phyloP scores from a whole-genome alignment of 2,888 invertebrate genomes.

The Yponomeuta sedellus region DNA sequence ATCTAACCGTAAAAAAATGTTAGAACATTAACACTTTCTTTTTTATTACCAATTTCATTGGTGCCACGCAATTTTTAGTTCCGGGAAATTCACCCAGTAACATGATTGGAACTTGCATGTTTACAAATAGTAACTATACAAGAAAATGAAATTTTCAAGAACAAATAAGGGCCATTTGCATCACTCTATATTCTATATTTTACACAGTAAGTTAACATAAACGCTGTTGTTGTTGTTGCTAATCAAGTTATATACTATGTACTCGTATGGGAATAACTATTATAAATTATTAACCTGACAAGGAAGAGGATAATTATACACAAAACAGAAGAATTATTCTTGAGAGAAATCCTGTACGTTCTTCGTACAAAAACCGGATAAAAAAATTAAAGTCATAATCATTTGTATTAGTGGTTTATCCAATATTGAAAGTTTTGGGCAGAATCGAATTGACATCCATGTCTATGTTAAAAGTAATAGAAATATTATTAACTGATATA shows the following conservation, averaged over 20 bases:
- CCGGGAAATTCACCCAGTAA: no score
- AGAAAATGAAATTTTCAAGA: no score
- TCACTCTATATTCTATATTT: neutral
- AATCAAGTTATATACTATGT: constrained; percentile 68
- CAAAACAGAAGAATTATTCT: constrained; percentile 11
- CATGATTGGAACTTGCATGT: no score
- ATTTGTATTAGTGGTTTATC: no score
- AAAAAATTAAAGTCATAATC: neutral
- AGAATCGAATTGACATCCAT: constrained; percentile 49
- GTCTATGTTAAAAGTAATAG: constrained; percentile 49
- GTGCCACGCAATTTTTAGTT: no score
- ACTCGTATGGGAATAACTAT: constrained; percentile 43
- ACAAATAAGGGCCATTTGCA: neutral
- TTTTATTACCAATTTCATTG: no score
- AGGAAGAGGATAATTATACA: constrained; percentile 2
- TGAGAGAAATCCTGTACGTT: neutral
- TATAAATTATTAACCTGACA: constrained; percentile 5
- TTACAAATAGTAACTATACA: no score
- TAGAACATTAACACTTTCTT: no score
- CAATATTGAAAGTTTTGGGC: neutral
- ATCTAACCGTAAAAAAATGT: no score
- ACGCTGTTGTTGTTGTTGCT: constrained; percentile 76
- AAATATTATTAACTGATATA: constrained; percentile 59
- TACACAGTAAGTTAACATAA: constrained; percentile 44
- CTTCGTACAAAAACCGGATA: neutral